Percentiles rank a stretch among this genome's conserved stretches.
These are phyloP conservation scores for Callopanchax toddi DNA, from an alignment of 2,113 vertebrate genomes.

Conservation along the genomic window DNA sequence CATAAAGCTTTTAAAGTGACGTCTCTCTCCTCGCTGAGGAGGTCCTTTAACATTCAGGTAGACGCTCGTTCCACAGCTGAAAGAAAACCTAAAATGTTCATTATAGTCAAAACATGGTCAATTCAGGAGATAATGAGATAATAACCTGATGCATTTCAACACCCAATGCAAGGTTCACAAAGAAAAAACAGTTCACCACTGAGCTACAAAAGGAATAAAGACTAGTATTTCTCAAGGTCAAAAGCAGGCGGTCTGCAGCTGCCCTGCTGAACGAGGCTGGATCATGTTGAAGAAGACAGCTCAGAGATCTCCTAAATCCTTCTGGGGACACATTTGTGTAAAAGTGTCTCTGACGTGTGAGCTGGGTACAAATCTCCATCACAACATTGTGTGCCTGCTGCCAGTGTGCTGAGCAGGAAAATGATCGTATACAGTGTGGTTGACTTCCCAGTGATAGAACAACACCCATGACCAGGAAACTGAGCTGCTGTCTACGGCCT, in stretches of 20 bases:
- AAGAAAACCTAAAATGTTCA: background rate
- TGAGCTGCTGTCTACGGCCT: slow-evolving; percentile 32
- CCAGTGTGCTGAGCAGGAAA: slow-evolving; percentile 34
- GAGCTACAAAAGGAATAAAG: too few species aligned
- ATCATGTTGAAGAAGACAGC: background rate
- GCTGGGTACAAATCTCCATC: slow-evolving; percentile 15
- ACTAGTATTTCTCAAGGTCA: slow-evolving; percentile 37
- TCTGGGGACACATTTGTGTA: slow-evolving; percentile 1
- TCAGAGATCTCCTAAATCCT: background rate
- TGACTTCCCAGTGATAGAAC: slow-evolving; percentile 32
- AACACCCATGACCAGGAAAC: slow-evolving; percentile 46
- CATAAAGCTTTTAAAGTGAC: background rate
- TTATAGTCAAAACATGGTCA: background rate
- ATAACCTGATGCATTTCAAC: background rate
- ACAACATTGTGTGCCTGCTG: slow-evolving; percentile 24
- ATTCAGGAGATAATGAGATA: background rate
- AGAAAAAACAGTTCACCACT: background rate
- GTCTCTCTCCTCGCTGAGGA: background rate
- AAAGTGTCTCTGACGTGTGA: background rate
- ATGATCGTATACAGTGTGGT: slow-evolving; percentile 50
- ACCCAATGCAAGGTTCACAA: background rate
- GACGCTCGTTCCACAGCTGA: background rate
- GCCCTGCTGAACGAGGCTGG: background rate
- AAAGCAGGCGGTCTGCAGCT: background rate
- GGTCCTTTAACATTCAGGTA: background rate